These are phyloP conservation scores for Phyllotreta striolata DNA, from an alignment of 2,888 invertebrate genomes.

Conservation along the genomic window DNA sequence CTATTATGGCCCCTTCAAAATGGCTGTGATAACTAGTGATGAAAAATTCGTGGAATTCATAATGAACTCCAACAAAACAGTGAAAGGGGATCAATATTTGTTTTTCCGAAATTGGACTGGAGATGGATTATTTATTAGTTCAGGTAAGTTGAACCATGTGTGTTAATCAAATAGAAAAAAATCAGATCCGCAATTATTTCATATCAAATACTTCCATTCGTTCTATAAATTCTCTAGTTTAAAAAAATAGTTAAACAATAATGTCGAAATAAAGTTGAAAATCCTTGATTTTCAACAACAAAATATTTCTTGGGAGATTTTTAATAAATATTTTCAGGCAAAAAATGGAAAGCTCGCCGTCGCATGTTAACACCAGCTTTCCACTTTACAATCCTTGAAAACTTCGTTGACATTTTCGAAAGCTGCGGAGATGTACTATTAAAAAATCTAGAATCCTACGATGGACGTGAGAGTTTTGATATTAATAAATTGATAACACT, in stretches of 20 bases:
- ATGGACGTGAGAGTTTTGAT: constrained; percentile 63
- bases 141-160: constrained; percentile 8
- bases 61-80: constrained; percentile 15
- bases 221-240: neutral
- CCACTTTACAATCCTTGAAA: constrained; percentile 79
- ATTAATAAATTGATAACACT: constrained; percentile 69
- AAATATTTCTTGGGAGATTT: neutral
- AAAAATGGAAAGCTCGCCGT: constrained; percentile 72
- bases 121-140: constrained; percentile 19
- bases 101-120: constrained; percentile 21
- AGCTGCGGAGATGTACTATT: constrained; percentile 68
- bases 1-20: constrained; percentile 24
- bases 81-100: constrained; percentile 17
- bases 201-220: neutral
- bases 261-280: too few relatives aligned
- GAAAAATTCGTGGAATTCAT: constrained; percentile 21
- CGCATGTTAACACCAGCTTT: constrained; percentile 80
- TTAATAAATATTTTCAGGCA: constrained; percentile 45
- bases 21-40: constrained; percentile 6
- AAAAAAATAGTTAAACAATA: too few relatives aligned
- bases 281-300: neutral
- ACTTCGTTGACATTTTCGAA: constrained; percentile 75
- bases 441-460: constrained; percentile 62
- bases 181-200: too few relatives aligned
- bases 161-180: too few relatives aligned